Evolutionary conservation across 2,888 invertebrate genomes (phyloP), one percentile per base, ranked within the genome.

Genomic region (Neoitamus cyanurus): DNA sequence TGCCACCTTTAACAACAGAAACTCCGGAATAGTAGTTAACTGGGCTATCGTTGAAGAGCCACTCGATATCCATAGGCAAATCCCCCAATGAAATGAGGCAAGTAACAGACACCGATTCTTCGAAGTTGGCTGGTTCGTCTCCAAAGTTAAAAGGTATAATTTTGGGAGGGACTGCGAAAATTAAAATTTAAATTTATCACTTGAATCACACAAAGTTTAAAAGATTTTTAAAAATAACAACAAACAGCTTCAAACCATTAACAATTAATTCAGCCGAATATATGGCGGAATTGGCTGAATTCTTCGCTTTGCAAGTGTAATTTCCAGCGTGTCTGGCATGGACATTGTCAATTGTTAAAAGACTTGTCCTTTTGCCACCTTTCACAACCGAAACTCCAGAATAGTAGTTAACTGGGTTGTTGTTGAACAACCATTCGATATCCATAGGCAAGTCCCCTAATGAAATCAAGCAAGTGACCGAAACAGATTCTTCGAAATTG

Each of bases 141-240:
- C 94, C 95, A 89, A 95, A 95, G 87, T 93, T 91, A 91, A 95
- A 95, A 88, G 94, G 94, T 90, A 93, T 93, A 90, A 94, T 93
- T 92, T 94, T 93, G 87, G 95, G 95, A 90, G 94, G 93, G 93
- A 94, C 96, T 95, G 91, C 78, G 46, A 31, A 28, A 70, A 25
- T 42, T 42, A 75, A 31, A 75, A 75, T 36, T 9, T 34, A 75
- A 72, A 42, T 20, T 75, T 42, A 42, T 1, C n/a, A 42, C n/a
- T n/a, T 42, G n/a, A 42, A n/a, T 15, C 13, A 5, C n/a, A 42
- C n/a, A 42, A 42, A n/a, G 13, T 42, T 15, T 0, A 42, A 42
- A 42, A 15, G n/a, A 69, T 7, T 5, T 42, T 36, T 58, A 68
- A 46, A 75, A 58, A 70, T 34, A 70, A 3, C 3, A 13, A 28